Conservation (phyloP, 2,113 vertebrate species). For the Ictidomys tridecemlineatus region DNA sequence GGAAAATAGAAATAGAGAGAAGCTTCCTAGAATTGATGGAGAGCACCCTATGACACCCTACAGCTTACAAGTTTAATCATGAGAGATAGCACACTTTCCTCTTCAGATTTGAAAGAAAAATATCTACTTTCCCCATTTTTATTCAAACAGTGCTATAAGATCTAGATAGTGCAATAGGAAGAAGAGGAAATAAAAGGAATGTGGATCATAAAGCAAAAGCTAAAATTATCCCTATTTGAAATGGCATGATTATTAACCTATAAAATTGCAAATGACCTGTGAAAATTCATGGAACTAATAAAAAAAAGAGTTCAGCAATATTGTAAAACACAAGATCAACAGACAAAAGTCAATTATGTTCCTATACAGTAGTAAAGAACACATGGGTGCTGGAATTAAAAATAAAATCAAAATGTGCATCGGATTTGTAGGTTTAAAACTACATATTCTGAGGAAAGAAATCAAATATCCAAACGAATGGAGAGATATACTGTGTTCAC, state of each 20-base stretch:
- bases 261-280: background rate
- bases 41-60: background rate
- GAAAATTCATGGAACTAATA: background rate
- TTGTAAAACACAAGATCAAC: background rate
- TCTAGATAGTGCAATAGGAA: background rate
- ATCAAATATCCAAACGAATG: background rate
- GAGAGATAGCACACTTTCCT: background rate
- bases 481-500: background rate
- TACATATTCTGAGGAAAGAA: background rate
- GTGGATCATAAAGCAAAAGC: background rate
- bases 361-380: background rate
- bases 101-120: background rate
- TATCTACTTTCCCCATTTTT: background rate
- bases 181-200: background rate
- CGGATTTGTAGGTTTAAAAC: background rate
- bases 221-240: background rate
- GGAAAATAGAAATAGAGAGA: background rate
- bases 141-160: background rate
- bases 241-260: background rate
- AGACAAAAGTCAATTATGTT: background rate
- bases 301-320: background rate
- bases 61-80: background rate
- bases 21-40: background rate
- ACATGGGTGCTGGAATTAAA: background rate
- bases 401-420: background rate